Evolutionary conservation across 2,888 invertebrate species (phyloP), one percentile per base, ranked within the genome.

Genomic region (Lysandra coridon): DNA sequence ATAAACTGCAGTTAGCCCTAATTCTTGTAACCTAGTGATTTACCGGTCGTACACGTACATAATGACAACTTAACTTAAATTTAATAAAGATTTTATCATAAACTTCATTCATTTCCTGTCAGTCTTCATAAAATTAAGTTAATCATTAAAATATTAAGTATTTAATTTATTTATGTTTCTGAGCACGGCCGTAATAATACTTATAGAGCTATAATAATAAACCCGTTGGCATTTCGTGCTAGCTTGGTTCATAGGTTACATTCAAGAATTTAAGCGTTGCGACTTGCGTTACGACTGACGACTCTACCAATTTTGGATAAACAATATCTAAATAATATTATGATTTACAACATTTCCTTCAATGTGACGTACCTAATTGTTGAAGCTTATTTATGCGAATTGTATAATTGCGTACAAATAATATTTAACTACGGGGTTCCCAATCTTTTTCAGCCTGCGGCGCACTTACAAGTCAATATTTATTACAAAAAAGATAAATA

Each of bases 191-290:
- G 14, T 53, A 53, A 53, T 4, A 14, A 53, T 4, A 14, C 53
- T 53, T 53, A 14, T 23, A 53, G 53, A 64, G 64, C 10, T 69
- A 69, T 33, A 33, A 14, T 69, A 33, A 73, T 44, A 44, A n/a
- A 23, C 44, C 7, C 37, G 73, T 73, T 73, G 44, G 44, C 44
- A 44, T 73, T 73, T 73, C 44, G 17, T 73, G 10, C 73, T 17
- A 40, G 73, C 44, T 73, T n/a, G n/a, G 44, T 73, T 73, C 73
- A 73, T 40, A 73, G 73, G 73, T 73, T 74, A 74, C 44, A 74
- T 74, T 33, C 33, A 69, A 69, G 33, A 69, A 69, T 69, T 33
- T 23, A 23, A 5, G 17, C 30, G 30, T 69, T 44, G n/a, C 23
- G 73, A 23, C 23, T 23, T 23, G 23, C 23, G 23, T 23, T 23